Percentiles rank a stretch among this genome's conserved stretches.
Evolutionary conservation across 2,888 invertebrate genomes (phyloP).

Genomic region (Sesia bembeciformis): DNA sequence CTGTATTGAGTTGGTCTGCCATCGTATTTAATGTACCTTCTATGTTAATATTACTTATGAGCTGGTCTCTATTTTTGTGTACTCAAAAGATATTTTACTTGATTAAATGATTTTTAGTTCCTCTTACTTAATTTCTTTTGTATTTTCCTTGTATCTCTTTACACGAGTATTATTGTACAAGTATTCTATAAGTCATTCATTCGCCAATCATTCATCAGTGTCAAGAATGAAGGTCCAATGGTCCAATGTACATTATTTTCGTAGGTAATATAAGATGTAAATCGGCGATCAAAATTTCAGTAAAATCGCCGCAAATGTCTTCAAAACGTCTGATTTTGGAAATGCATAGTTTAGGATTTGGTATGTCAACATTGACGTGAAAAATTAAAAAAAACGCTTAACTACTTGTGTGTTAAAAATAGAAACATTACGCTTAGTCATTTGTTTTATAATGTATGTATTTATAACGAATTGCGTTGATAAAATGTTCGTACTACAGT

Average conservation of each 20-base stretch:
- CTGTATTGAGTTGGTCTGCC: conserved; percentile 62
- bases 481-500: conserved; percentile 65
- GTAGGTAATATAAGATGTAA: conserved; percentile 54
- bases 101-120: conserved; percentile 37
- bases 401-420: conserved; percentile 65
- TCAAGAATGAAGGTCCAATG: conserved; percentile 56
- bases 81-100: conserved; percentile 59
- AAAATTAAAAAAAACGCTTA: conserved; percentile 59
- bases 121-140: conserved; percentile 36
- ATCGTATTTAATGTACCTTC: conserved; percentile 27
- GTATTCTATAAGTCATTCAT: conserved; percentile 30
- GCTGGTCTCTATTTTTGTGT: conserved; percentile 69
- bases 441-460: conserved; percentile 54
- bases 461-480: conserved; percentile 64
- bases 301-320: conserved; percentile 33
- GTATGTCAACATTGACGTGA: conserved; percentile 37
- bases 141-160: conserved; percentile 6
- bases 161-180: conserved; percentile 3
- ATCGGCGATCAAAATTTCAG: conserved; percentile 31
- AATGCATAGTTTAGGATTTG: conserved; percentile 32
- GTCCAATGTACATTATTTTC: conserved; percentile 62
- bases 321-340: conserved; percentile 44
- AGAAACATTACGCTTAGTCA: conserved; percentile 67
- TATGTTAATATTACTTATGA: conserved; percentile 27
- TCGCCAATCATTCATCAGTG: conserved; percentile 36